Conservation (phyloP, 2,113 vertebrate species). For the Empidonax traillii region DNA sequence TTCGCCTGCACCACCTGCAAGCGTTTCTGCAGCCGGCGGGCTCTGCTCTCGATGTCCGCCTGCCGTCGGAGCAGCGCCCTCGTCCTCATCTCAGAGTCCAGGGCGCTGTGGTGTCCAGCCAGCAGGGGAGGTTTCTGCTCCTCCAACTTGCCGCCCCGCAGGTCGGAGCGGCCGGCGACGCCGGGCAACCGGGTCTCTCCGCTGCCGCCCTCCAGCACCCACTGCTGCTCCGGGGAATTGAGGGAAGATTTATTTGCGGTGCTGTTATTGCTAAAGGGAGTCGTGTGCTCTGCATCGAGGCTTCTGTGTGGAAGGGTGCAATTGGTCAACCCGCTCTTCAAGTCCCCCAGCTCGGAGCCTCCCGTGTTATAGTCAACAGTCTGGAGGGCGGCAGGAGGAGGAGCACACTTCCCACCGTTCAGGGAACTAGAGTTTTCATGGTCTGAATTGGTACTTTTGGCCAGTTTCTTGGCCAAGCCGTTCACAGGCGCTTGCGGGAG, state of each 20-base stretch:
- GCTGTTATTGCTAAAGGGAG: conserved; percentile 78
- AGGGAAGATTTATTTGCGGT: conserved; percentile 73
- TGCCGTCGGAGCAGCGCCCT: conserved; percentile 86
- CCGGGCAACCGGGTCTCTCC: conserved; percentile 64
- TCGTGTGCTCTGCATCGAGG: conserved; percentile 70
- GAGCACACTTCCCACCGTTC: conserved; percentile 82
- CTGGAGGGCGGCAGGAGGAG: conserved; percentile 61
- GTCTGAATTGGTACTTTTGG: conserved; percentile 81
- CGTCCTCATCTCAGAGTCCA: conserved; percentile 85
- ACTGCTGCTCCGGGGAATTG: conserved; percentile 67
- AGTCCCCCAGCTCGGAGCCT: conserved; percentile 76
- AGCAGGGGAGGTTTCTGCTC: conserved; percentile 69
- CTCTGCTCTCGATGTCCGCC: conserved; percentile 86
- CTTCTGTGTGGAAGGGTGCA: conserved; percentile 81
- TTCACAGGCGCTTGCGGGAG: conserved; percentile 85
- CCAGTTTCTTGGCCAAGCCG: conserved; percentile 92
- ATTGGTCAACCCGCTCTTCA: conserved; percentile 79
- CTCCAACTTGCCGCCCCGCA: conserved; percentile 71
- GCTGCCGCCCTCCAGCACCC: conserved; percentile 56
- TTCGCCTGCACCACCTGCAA: conserved; percentile 97
- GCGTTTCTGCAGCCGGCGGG: conserved; percentile 90
- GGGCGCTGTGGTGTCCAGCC: conserved; percentile 66
- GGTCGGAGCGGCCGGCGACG: conserved; percentile 17
- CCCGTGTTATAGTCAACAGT: conserved; percentile 67
- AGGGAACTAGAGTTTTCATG: conserved; percentile 82